Conservation (phyloP, 2,888 invertebrate species). For the Aleiodes alternator region DNA sequence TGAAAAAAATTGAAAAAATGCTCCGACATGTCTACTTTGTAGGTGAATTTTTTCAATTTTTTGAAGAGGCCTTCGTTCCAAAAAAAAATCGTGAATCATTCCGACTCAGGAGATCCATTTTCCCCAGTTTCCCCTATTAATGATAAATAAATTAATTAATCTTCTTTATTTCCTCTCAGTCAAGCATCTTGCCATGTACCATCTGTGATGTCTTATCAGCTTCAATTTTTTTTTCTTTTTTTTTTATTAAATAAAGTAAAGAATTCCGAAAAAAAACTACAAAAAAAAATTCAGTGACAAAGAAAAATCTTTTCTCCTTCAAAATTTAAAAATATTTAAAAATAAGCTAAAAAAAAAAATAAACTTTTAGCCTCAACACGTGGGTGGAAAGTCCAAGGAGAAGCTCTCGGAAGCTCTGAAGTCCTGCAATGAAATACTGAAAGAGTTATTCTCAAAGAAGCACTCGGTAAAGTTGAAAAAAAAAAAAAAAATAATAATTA, state of each 20-base stretch:
- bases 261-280: conserved; percentile 12
- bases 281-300: conserved; percentile 1
- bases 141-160: too few relatives aligned
- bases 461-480: conserved; percentile 83
- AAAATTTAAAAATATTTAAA: background rate
- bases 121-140: too few relatives aligned
- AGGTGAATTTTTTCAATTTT: too few relatives aligned
- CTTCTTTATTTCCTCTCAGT: conserved; percentile 13
- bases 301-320: background rate
- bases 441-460: conserved; percentile 94
- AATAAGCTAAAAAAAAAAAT: conserved; percentile 3
- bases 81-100: too few relatives aligned
- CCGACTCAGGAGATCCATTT: too few relatives aligned
- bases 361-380: conserved; percentile 77
- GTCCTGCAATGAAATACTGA: conserved; percentile 93
- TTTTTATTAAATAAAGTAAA: conserved; percentile 18
- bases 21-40: too few relatives aligned
- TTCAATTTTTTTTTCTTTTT: conserved; percentile 32
- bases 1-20: too few relatives aligned
- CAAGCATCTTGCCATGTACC: conserved; percentile 61
- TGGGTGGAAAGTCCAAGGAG: conserved; percentile 84
- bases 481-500: too few relatives aligned
- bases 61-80: too few relatives aligned
- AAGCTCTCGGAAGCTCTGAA: conserved; percentile 92
- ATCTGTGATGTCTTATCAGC: conserved; percentile 66